These are phyloP conservation scores for Drosophila pachea DNA, from an alignment of 1,140 invertebrate genomes.

Conservation along the genomic window DNA sequence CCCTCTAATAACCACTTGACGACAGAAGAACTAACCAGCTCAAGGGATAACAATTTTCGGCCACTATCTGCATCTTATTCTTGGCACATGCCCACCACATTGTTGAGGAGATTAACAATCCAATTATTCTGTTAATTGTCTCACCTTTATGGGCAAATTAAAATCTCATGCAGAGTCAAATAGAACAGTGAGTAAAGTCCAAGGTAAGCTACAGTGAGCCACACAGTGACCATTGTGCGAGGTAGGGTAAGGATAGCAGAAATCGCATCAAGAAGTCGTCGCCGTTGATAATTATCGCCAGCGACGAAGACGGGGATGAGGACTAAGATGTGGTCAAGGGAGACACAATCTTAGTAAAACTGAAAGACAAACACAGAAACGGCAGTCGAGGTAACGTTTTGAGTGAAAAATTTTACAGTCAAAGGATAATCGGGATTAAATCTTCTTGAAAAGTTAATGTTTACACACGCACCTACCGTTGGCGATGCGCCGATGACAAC, in stretches of 20 bases:
- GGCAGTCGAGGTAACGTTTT: conserved; percentile 46
- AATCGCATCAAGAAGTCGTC: conserved; percentile 77
- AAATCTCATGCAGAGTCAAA: conserved; percentile 73
- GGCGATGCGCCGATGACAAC: conserved; percentile 51
- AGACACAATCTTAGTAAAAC: conserved; percentile 53
- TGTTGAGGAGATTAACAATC: conserved; percentile 63
- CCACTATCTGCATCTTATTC: conserved; percentile 20
- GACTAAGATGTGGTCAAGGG: conserved; percentile 19
- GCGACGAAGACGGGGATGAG: conserved; percentile 3
- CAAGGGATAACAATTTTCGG: conserved; percentile 33
- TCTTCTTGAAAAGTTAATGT: conserved; percentile 78
- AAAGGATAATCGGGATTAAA: conserved; percentile 77
- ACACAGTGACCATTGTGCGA: conserved; percentile 51
- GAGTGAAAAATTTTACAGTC: conserved; percentile 75
- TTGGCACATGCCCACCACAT: conserved; percentile 44
- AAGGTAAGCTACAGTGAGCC: conserved; percentile 10
- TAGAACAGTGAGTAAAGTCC: conserved; percentile 36
- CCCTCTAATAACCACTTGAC: background rate
- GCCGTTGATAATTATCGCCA: conserved; percentile 66
- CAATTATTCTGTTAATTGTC: conserved; percentile 77
- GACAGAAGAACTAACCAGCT: conserved; percentile 41
- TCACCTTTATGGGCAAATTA: conserved; percentile 77
- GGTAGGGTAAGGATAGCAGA: conserved; percentile 43
- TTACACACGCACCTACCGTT: conserved; percentile 77
- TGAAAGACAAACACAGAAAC: conserved; percentile 62